Percentiles rank a stretch among this genome's conserved stretches.
Evolutionary conservation across 2,113 vertebrate genomes (phyloP).

Genomic region (Ictalurus furcatus): DNA sequence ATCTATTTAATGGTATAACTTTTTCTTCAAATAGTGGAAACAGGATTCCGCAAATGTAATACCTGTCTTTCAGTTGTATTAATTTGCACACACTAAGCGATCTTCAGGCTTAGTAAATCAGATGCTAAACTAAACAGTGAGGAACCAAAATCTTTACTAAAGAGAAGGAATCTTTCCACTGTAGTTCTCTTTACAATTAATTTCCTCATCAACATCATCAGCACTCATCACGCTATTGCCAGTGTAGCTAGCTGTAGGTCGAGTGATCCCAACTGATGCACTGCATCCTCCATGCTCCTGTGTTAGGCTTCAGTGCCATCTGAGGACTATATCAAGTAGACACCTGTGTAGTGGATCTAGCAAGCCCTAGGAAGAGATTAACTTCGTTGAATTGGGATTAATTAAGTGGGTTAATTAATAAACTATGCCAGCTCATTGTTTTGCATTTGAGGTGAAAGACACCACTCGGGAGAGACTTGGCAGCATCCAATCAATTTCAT

Average conservation of each 20-base stretch:
- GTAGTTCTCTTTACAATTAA: neutral
- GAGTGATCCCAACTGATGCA: neutral
- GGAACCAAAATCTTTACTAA: neutral
- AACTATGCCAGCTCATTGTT: slow-evolving; percentile 62
- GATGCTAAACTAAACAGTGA: neutral
- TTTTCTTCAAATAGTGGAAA: neutral
- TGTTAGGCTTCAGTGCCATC: slow-evolving; percentile 26
- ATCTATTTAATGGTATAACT: neutral
- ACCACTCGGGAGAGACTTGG: slow-evolving; percentile 65
- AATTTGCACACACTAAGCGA: neutral
- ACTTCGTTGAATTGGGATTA: slow-evolving; percentile 58
- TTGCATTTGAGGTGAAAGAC: slow-evolving; percentile 56
- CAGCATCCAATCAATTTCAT: slow-evolving; percentile 75
- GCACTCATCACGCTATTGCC: neutral
- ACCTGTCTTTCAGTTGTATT: neutral
- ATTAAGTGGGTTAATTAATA: slow-evolving; percentile 67
- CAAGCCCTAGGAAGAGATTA: slow-evolving; percentile 60
- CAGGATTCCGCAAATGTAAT: neutral
- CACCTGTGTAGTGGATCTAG: slow-evolving; percentile 47
- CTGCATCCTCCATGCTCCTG: slow-evolving; percentile 7
- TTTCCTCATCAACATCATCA: neutral
- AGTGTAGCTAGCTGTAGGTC: slow-evolving; percentile 14
- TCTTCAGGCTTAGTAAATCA: neutral
- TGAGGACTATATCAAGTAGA: slow-evolving; percentile 34
- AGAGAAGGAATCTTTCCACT: neutral